Conservation (phyloP, 2,888 invertebrate genomes). For the Pocota personata region DNA sequence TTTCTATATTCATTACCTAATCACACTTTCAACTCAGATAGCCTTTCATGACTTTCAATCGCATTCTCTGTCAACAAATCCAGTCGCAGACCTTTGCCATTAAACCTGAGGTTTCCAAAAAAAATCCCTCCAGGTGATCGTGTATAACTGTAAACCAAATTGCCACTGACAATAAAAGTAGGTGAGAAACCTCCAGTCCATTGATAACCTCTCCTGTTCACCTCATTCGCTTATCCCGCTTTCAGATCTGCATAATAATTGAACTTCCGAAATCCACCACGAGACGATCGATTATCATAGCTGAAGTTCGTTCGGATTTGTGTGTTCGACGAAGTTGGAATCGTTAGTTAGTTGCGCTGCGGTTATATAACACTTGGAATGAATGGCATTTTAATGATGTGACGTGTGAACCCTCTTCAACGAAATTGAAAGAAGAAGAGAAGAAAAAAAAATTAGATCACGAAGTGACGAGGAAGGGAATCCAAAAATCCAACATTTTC, state of each 20-base stretch:
- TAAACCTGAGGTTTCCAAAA: slow-evolving; percentile 8
- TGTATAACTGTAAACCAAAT: slow-evolving; percentile 53
- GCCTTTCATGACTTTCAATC: slow-evolving; percentile 12
- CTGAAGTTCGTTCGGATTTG: slow-evolving; percentile 35
- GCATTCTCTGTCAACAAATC: slow-evolving; percentile 19
- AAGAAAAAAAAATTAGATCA: slow-evolving; percentile 57
- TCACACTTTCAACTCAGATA: slow-evolving; percentile 41
- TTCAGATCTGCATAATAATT: slow-evolving; percentile 58
- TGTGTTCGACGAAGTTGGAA: too few relatives aligned
- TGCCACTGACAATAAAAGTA: slow-evolving; percentile 51
- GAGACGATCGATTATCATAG: slow-evolving; percentile 31
- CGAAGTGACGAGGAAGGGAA: slow-evolving; percentile 54
- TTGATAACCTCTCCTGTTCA: slow-evolving; percentile 52
- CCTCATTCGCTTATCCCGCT: slow-evolving; percentile 40
- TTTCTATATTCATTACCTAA: slow-evolving; percentile 27
- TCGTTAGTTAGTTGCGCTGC: too few relatives aligned
- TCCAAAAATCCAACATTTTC: slow-evolving; percentile 25
- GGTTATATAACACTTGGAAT: slow-evolving; percentile 70
- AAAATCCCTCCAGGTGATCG: slow-evolving; percentile 22
- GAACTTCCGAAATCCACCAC: slow-evolving; percentile 56
- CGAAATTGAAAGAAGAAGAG: neutral
- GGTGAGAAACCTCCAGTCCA: slow-evolving; percentile 45
- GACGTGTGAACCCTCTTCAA: slow-evolving; percentile 44
- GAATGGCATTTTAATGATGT: slow-evolving; percentile 72
- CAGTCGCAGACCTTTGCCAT: slow-evolving; percentile 37